These are phyloP conservation scores for Pluvianellus socialis DNA, from an alignment of 2,113 vertebrate genomes.

Conservation along the genomic window DNA sequence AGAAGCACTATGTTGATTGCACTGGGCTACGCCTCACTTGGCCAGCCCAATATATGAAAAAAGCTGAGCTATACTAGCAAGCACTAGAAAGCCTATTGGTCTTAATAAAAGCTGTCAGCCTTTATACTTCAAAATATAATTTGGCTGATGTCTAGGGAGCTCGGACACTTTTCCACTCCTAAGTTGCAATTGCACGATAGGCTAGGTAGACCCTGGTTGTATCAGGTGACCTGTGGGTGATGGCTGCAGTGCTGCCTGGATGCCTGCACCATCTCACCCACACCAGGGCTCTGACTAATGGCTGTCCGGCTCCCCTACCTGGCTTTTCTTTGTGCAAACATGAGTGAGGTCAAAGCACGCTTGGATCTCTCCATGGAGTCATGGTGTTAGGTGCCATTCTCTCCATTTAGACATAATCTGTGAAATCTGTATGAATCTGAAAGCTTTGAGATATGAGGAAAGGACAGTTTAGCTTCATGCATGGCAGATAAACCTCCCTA, in stretches of 20 bases:
- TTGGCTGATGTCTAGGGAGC: not conserved
- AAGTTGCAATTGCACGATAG: not conserved
- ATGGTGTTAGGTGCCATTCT: not conserved
- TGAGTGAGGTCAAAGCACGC: fast-evolving
- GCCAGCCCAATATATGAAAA: not conserved
- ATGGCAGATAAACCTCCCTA: not conserved
- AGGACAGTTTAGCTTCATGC: not conserved
- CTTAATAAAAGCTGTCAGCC: not conserved
- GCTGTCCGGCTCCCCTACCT: not conserved
- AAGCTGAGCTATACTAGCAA: not conserved
- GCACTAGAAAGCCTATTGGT: not conserved
- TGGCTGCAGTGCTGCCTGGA: not conserved
- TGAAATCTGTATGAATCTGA: not conserved
- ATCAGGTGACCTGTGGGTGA: not conserved
- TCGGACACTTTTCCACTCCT: not conserved
- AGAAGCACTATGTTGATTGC: not conserved
- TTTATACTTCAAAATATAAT: not conserved
- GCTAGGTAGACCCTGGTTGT: not conserved
- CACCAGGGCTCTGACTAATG: not conserved
- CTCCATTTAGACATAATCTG: not conserved
- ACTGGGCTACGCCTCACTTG: not conserved
- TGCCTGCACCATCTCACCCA: fast-evolving
- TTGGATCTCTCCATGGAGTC: not conserved
- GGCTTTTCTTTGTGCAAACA: not conserved
- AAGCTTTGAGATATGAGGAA: not conserved